A percentile compares a stretch with the other conserved stretches of the same genome.
phyloP scores from a whole-genome alignment of 2,888 invertebrate species.

The Dendrolimus pini region DNA sequence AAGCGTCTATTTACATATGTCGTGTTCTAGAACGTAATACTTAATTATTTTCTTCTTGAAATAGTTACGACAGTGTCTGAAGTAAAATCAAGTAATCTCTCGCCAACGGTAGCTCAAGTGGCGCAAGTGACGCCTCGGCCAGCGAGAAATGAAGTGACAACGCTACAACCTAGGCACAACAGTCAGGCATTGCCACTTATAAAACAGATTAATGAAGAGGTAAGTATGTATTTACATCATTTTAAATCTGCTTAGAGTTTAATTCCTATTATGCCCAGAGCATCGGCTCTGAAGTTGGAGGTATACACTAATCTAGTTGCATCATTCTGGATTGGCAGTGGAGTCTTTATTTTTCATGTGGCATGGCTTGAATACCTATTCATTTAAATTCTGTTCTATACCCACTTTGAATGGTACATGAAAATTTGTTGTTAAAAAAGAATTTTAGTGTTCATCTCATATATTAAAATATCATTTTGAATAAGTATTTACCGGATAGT shows the following conservation, averaged over 20 bases:
- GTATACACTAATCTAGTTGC: too few relatives aligned
- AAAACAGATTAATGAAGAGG: constrained; percentile 70
- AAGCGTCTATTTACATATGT: neutral
- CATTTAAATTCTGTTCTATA: too few relatives aligned
- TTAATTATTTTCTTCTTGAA: neutral
- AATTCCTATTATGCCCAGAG: too few relatives aligned
- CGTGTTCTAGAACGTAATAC: neutral
- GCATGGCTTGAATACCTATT: too few relatives aligned
- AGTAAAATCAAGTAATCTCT: constrained; percentile 59
- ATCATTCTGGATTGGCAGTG: too few relatives aligned
- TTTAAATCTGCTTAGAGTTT: neutral
- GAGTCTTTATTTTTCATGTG: too few relatives aligned
- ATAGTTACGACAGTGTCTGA: constrained; percentile 59
- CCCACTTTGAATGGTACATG: too few relatives aligned
- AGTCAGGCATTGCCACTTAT: constrained; percentile 57
- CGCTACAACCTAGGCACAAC: constrained; percentile 41
- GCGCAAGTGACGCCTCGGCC: constrained; percentile 18
- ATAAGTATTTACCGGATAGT: too few relatives aligned
- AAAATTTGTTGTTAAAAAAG: too few relatives aligned
- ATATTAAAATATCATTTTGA: too few relatives aligned
- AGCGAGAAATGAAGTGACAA: constrained; percentile 21
- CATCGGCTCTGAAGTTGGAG: too few relatives aligned
- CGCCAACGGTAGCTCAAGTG: constrained; percentile 33
- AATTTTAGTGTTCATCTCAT: too few relatives aligned
- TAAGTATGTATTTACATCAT: constrained; percentile 21